Evolutionary conservation across 2,888 invertebrate species (phyloP), one percentile per base, ranked within the genome.

Genomic region (Leuctra nigra): DNA sequence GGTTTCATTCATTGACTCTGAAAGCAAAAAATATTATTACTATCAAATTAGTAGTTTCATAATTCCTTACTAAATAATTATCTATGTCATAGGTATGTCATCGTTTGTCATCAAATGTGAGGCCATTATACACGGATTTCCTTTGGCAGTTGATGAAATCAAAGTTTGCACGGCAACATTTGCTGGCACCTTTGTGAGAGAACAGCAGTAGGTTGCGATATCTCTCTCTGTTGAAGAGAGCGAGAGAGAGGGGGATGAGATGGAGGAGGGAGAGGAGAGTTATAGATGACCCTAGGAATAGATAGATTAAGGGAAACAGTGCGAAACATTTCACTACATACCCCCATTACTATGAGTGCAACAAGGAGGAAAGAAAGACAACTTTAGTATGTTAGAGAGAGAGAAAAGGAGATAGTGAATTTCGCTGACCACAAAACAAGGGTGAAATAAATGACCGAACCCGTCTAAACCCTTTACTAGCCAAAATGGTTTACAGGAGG

Each of bases 251-350:
- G 25, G 47, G 23, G 22, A 23, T 1, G 46, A 22, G 23, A 46
- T 22, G 24, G 22, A 46, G 22, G n/a, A 46, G 46, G 46, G 22
- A 22, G 46, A 47, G 29, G 25, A 47, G 47, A 47, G 47, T 47
- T 47, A 47, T 47, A 47, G 47, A 47, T 47, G 47, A 47, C 47
- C 47, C 47, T 25, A 47, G 47, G 25, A 47, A 47, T 47, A 47
- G 47, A 47, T 47, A 47, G 47, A 47, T 47, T 47, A 47, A 47
- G 47, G 47, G 47, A 47, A 47, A 47, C 47, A 47, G 47, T 47
- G 47, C 47, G 47, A 47, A 47, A 47, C 47, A 47, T 47, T 47
- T 47, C 47, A 25, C 47, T 47, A 47, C 24, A 47, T 47, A 47
- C 47, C 47, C 47, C 47, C 25, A 47, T 47, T 47, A 47, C 47